phyloP scores from a whole-genome alignment of 64 coral and sea anemone species.

The Montipora cactus region DNA sequence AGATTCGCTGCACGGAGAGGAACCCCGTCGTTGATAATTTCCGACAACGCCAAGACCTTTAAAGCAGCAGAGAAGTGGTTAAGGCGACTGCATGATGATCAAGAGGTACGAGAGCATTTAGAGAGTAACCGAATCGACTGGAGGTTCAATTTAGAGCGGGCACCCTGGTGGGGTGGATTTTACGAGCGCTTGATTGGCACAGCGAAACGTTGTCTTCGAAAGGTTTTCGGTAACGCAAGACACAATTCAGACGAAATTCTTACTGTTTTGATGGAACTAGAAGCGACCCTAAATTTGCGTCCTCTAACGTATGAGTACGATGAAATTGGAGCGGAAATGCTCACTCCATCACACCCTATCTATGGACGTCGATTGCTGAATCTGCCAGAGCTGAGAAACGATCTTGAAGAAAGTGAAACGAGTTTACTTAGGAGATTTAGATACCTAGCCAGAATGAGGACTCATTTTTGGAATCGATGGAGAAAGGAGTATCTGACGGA shows the following conservation, averaged over 20 bases:
- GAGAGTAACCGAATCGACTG: too few relatives aligned
- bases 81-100: too few relatives aligned
- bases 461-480: too few relatives aligned
- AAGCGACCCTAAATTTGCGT: conserved; percentile 39
- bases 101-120: too few relatives aligned
- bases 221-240: conserved; percentile 29
- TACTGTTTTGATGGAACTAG: conserved; percentile 23
- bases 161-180: conserved; percentile 49
- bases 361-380: conserved; percentile 35
- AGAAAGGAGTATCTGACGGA: too few relatives aligned
- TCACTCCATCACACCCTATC: conserved; percentile 22
- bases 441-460: too few relatives aligned
- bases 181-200: conserved; percentile 23
- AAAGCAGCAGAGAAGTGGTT: too few relatives aligned
- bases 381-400: neutral
- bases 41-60: too few relatives aligned
- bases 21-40: too few relatives aligned
- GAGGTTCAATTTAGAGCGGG: neutral
- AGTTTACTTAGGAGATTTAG: too few relatives aligned
- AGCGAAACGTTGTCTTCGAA: conserved; percentile 26
- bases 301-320: conserved; percentile 43
- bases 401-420: too few relatives aligned
- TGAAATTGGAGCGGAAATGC: conserved; percentile 34
- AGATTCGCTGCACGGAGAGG: too few relatives aligned
- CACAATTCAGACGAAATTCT: conserved; percentile 15